Percentiles rank a stretch among this genome's conserved stretches.
Conservation (phyloP, 2,113 vertebrate species). For the Xerus inauris region DNA sequence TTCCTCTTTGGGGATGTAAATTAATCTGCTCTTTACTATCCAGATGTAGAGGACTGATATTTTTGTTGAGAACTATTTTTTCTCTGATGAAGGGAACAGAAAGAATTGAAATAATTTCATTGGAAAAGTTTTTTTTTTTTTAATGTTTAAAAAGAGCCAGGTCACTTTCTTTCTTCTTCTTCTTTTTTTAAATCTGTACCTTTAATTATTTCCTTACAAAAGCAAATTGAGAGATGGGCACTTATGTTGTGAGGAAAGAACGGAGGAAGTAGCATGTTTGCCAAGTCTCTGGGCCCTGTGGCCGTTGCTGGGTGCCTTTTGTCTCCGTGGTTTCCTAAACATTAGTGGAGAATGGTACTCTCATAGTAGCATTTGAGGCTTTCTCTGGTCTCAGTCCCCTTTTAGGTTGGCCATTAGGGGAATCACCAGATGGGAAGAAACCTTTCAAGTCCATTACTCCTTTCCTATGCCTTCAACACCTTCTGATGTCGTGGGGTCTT, state of each 20-base stretch:
- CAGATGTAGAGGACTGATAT: not conserved
- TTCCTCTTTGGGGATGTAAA: constrained; percentile 84
- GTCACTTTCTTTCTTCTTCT: constrained; percentile 74
- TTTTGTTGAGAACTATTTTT: not conserved
- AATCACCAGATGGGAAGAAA: constrained; percentile 84
- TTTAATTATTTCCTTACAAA: constrained; percentile 91
- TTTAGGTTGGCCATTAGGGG: constrained; percentile 82
- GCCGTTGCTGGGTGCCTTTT: constrained; percentile 81
- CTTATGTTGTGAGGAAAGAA: constrained; percentile 79
- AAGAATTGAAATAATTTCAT: constrained; percentile 82
- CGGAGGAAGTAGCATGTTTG: constrained; percentile 86
- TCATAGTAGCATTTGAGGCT: constrained; percentile 71
- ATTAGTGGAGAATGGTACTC: constrained; percentile 79
- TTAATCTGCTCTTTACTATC: constrained; percentile 70
- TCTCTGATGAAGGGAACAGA: constrained; percentile 55
- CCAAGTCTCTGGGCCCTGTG: constrained; percentile 79
- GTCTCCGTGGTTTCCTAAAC: constrained; percentile 86
- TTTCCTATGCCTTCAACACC: constrained; percentile 88
- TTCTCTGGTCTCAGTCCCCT: constrained; percentile 3
- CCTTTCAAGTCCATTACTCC: constrained; percentile 85
- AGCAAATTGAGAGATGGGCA: constrained; percentile 83
- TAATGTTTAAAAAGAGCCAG: not conserved
- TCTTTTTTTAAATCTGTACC: constrained; percentile 65
- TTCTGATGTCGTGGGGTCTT: constrained; percentile 80
- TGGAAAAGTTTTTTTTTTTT: constrained; percentile 2